Evolutionary conservation across 1,140 invertebrate species (phyloP).

Genomic region (Rhynchophorus ferrugineus): DNA sequence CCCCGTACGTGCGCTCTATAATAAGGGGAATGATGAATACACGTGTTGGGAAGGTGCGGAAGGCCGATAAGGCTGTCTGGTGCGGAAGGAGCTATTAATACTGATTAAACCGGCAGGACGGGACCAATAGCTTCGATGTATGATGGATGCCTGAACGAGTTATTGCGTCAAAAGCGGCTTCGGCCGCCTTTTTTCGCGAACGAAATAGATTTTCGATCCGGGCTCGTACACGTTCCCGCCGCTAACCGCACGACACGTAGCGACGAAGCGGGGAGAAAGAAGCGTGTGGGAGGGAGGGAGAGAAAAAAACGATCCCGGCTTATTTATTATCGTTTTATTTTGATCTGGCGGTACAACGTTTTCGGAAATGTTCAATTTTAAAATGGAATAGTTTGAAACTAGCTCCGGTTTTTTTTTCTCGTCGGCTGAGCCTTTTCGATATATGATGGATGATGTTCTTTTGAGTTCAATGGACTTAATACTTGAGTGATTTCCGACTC

Average conservation of each 20-base stretch:
- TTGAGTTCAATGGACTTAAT: too few relatives aligned
- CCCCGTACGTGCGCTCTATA: constrained; percentile 7
- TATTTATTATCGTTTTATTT: too few relatives aligned
- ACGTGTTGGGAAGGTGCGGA: constrained; percentile 22
- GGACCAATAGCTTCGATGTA: constrained; percentile 17
- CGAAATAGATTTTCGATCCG: neutral
- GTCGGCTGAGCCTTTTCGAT: too few relatives aligned
- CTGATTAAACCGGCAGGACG: constrained; percentile 18
- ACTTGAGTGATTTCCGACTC: too few relatives aligned
- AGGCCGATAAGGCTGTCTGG: constrained; percentile 21
- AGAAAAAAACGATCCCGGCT: too few relatives aligned
- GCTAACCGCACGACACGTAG: neutral
- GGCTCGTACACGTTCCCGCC: neutral
- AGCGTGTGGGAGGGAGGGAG: too few relatives aligned
- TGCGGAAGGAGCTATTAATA: constrained; percentile 24
- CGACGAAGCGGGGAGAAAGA: too few relatives aligned
- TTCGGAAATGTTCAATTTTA: too few relatives aligned
- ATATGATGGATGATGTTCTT: too few relatives aligned
- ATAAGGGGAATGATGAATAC: constrained; percentile 23
- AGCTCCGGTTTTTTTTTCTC: too few relatives aligned
- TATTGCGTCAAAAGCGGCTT: constrained; percentile 13
- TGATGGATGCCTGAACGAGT: constrained; percentile 20
- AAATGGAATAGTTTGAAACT: too few relatives aligned
- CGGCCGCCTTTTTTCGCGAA: neutral
- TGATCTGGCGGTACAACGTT: too few relatives aligned